phyloP scores from a whole-genome alignment of 1,140 invertebrate species.

The Pseudomyrmex sp. region DNA sequence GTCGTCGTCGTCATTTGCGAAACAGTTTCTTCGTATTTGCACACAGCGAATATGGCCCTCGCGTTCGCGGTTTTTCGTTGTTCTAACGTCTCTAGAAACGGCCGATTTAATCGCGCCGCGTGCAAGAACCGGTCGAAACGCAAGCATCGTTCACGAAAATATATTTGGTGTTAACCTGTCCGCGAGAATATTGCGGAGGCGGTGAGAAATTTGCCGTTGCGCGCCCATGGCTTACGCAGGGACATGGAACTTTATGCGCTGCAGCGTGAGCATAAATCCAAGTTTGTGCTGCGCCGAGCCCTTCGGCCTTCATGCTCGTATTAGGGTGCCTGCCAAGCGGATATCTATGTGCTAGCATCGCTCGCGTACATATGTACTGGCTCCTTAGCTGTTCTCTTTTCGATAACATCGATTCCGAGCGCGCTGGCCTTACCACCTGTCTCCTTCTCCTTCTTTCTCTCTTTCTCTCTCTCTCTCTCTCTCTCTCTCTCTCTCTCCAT shows the following conservation, averaged over 20 bases:
- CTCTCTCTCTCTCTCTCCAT: too few relatives aligned
- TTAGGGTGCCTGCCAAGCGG: conserved; percentile 64
- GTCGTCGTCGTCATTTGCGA: not conserved
- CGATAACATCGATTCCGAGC: conserved; percentile 64
- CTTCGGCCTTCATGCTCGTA: conserved; percentile 59
- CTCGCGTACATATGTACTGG: conserved; percentile 58
- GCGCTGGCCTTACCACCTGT: not conserved
- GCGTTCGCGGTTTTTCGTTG: not conserved
- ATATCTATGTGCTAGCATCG: conserved; percentile 55
- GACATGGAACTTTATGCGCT: conserved; percentile 68
- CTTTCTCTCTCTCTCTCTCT: too few relatives aligned
- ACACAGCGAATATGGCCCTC: too few relatives aligned
- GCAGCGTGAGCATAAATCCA: conserved; percentile 71
- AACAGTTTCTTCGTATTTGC: not conserved
- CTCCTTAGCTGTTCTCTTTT: conserved; percentile 61
- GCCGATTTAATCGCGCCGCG: conserved; percentile 29
- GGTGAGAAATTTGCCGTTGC: conserved; percentile 71
- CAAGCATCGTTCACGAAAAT: conserved; percentile 45
- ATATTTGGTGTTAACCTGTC: conserved; percentile 66
- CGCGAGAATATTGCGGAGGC: conserved; percentile 66
- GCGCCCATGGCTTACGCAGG: conserved; percentile 48
- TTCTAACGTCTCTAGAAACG: not conserved
- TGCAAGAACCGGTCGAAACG: conserved; percentile 4
- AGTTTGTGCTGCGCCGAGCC: conserved; percentile 63
- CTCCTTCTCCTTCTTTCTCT: too few relatives aligned